Evolutionary conservation across 2,797 vertebrate species (phyloP), one percentile per base, ranked within the genome.

Genomic region (Sebastes steindachneri): DNA sequence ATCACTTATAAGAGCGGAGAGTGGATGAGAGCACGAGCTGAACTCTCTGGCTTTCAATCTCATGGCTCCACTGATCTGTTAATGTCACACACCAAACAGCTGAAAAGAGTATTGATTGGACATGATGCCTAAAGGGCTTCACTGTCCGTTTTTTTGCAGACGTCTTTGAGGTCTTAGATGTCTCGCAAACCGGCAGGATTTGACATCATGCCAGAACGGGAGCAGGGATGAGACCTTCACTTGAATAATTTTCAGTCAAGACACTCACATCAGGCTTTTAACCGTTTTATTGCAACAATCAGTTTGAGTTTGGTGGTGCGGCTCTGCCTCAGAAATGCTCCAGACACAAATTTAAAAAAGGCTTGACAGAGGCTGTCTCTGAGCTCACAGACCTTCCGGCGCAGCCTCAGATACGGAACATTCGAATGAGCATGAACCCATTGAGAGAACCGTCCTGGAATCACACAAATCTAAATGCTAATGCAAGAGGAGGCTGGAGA

Each of bases 101-200:
- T 54, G 75, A 86, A 87, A 82, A 75, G 83, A 80, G 60, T 86
- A 93, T 89, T 79, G 88, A 93, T 89, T 84, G 79, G 80, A 87
- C 89, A 88, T n/a, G 54, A 74, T 28, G 59, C 88, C 74, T 82
- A 71, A 87, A 89, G 83, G 79, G 69, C 55, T 82, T 71, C 67
- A 9, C 72, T 77, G 82, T 78, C 77, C 76, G 80, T 85, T 51
- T 87, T 87, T 9, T 86, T 26, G 10, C 48, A 48, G 66, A 84
- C 55, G 60, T 84, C 70, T 82, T 73, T 59, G 28, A 78, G 66
- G 59, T 82, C 63, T 86, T 65, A 72, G 67, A 86, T 77, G 76
- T 75, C 69, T 81, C 60, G 60, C 83, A 83, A 83, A 80, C 63
- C 19, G 68, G 58, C n/a, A 4, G 37, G 17, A 77, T 79, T 83